phyloP scores from a whole-genome alignment of 2,113 vertebrate genomes.

The Apteryx mantelli region DNA sequence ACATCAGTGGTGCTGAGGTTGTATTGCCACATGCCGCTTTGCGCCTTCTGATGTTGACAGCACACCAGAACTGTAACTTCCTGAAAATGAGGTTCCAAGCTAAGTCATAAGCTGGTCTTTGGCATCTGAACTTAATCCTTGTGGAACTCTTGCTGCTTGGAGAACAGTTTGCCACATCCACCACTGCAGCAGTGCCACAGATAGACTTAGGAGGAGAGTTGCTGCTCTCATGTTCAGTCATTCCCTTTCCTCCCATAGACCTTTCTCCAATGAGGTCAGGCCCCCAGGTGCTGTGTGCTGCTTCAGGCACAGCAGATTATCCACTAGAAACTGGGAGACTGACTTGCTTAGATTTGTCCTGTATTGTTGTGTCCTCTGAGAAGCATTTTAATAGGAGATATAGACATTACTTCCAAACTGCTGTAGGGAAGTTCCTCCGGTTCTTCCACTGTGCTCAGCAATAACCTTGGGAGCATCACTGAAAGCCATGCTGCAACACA shows the following conservation, averaged over 20 bases:
- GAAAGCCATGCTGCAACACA: background rate
- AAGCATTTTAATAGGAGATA: background rate
- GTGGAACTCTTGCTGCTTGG: accelerated
- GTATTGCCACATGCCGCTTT: background rate
- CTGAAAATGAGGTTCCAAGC: background rate
- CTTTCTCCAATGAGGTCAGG: background rate
- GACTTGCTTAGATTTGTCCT: background rate
- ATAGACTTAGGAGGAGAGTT: background rate
- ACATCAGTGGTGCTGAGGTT: accelerated
- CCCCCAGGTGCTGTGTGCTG: background rate
- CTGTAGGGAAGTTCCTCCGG: background rate
- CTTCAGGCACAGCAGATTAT: background rate
- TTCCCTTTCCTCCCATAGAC: accelerated
- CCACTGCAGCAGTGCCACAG: background rate
- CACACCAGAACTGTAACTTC: accelerated
- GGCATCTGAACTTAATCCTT: background rate
- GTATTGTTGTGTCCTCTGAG: background rate
- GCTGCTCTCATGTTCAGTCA: accelerated
- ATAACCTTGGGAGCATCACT: accelerated
- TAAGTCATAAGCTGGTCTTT: accelerated
- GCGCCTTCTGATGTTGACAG: accelerated
- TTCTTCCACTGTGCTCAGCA: background rate
- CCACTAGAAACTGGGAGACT: accelerated
- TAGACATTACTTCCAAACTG: background rate
- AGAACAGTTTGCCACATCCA: background rate